Base-by-base conservation (phyloP, 2,888 invertebrate species). In the Amblyjoppa fuscipennis region DNA sequence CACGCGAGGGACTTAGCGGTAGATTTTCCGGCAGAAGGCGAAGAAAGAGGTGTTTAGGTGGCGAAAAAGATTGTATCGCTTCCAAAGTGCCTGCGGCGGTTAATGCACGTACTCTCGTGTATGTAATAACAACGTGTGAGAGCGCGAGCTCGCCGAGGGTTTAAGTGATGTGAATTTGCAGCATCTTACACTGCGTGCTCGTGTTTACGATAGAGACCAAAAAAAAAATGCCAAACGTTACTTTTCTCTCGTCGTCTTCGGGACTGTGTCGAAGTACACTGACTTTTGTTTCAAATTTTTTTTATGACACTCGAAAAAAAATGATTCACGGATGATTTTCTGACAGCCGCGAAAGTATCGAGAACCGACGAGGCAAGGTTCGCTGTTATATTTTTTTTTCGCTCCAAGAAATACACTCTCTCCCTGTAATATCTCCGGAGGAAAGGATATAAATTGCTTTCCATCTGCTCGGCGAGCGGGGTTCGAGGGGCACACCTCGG, bases 1-100 rank as follows among this genome's bases (percentile, higher is more conserved):
- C 76, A 82, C 77, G 71, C 66, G 28, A 66, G 51, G 45, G 9
- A 73, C 78, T 73, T 78, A 83, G 78, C 83, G 83, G 83, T 78
- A 51, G 49, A 83, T 78, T 56, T 45, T 51, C 71, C 66, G 59
- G 45, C 53, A 28, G 64, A 20, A 51, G 53, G 70, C 69, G 41
- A 49, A 77, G 73, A 66, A 83, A 59, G n/a, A 73, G 28, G 56
- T 68, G 51, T 73, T 83, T 68, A 45, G 38, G 31, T 34, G 61
- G 49, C 31, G 28, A 59, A 75, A 74, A 75, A 64, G 75, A 61
- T 75, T 75, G 64, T 49, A 64, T 56, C 31, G 64, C 31, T 75
- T 49, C 5, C 59, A 75, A 75, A 75, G 31, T 20, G 49, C 31
- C 31, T 13, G 25, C 28, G 4, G 25, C 59, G 1, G 59, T 59